These are phyloP conservation scores for Ormyrus rosae DNA, from an alignment of 2,888 invertebrate species.

Conservation along the genomic window DNA sequence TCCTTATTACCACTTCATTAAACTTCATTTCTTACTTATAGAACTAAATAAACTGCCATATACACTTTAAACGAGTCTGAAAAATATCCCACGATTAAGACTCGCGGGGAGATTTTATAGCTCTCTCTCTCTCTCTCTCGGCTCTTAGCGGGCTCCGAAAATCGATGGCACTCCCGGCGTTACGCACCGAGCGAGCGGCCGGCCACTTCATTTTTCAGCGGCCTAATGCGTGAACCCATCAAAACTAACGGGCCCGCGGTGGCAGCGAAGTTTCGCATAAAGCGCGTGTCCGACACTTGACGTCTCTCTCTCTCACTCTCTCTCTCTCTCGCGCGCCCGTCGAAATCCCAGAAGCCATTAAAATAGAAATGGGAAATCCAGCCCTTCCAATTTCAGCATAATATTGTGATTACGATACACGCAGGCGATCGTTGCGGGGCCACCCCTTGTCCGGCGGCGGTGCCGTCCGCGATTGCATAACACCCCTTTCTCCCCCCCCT, in stretches of 20 bases:
- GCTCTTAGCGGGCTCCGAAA: too few relatives aligned
- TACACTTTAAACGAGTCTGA: too few relatives aligned
- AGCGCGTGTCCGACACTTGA: slow-evolving; percentile 61
- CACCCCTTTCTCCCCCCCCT: slow-evolving; percentile 54
- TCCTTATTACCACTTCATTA: background rate
- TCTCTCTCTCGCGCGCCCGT: slow-evolving; percentile 38
- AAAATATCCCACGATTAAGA: too few relatives aligned
- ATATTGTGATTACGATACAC: slow-evolving; percentile 74
- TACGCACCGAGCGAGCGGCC: too few relatives aligned
- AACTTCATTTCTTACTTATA: background rate
- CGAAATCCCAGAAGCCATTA: slow-evolving; percentile 73
- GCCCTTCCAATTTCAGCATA: slow-evolving; percentile 73
- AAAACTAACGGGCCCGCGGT: slow-evolving; percentile 20
- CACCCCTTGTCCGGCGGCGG: slow-evolving; percentile 39
- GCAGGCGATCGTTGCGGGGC: slow-evolving; percentile 36
- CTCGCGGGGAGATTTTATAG: too few relatives aligned
- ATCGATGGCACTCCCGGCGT: too few relatives aligned
- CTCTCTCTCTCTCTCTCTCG: too few relatives aligned
- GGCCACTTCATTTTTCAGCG: slow-evolving; percentile 21
- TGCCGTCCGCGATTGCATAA: slow-evolving; percentile 62
- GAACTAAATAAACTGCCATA: too few relatives aligned
- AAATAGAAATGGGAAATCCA: slow-evolving; percentile 73
- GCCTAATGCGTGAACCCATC: background rate
- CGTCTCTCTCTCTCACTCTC: slow-evolving; percentile 52
- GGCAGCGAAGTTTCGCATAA: slow-evolving; percentile 57